Percentiles rank a stretch among this genome's conserved stretches.
Evolutionary conservation across 2,797 vertebrate genomes (phyloP).

Genomic region (Chelon labrosus): DNA sequence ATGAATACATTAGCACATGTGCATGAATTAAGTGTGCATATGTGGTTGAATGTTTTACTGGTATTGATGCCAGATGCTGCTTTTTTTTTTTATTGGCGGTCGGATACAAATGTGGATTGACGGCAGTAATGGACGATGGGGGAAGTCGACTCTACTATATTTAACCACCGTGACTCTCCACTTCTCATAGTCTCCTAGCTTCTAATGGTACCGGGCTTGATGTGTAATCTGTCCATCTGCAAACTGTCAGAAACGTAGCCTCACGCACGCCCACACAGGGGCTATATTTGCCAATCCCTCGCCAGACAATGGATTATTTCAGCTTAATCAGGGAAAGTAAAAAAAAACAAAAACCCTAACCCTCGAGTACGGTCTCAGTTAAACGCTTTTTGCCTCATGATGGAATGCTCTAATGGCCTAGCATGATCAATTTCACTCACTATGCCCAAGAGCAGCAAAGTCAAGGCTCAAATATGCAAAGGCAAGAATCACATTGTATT

Average conservation of each 20-base stretch:
- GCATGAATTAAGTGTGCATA: not conserved
- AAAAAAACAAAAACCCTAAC: constrained; percentile 48
- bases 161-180: constrained; percentile 58
- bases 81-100: constrained; percentile 14
- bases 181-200: constrained; percentile 44
- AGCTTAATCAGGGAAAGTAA: constrained; percentile 67
- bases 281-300: constrained; percentile 55
- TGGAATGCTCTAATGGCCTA: constrained; percentile 14
- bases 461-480: not conserved
- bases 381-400: constrained; percentile 42
- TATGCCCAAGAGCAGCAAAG: not conserved
- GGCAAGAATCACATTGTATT: too few relatives aligned
- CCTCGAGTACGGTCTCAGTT: constrained; percentile 17
- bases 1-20: constrained; percentile 21
- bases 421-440: constrained; percentile 4
- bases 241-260: constrained; percentile 65
- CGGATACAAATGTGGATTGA: constrained; percentile 3
- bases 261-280: constrained; percentile 53
- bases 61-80: constrained; percentile 2
- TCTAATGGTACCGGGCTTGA: constrained; percentile 68
- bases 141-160: constrained; percentile 59
- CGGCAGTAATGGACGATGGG: constrained; percentile 31
- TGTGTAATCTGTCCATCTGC: constrained; percentile 74
- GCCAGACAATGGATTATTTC: constrained; percentile 70
- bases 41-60: constrained; percentile 10